These are phyloP conservation scores for Euleptes europaea DNA, from an alignment of 2,113 vertebrate species.

Conservation along the genomic window DNA sequence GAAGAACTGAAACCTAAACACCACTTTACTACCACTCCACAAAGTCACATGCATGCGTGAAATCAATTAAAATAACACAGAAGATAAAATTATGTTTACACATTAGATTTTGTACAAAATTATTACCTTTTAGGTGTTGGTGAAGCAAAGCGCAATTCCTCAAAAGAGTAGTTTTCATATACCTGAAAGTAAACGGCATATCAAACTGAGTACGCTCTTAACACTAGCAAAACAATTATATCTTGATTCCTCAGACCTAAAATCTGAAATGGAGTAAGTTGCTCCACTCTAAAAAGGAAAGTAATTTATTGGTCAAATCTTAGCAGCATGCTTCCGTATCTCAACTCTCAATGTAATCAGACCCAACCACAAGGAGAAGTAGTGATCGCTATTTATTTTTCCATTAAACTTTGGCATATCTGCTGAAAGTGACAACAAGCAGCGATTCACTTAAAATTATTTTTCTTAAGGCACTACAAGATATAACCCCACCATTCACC, in stretches of 20 bases:
- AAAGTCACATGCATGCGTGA: not conserved
- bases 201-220: not conserved
- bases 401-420: not conserved
- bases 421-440: not conserved
- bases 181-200: slow-evolving; percentile 73
- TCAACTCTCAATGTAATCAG: not conserved
- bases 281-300: not conserved
- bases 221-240: not conserved
- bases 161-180: slow-evolving; percentile 99
- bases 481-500: not conserved
- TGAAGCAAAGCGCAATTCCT: slow-evolving; percentile 97
- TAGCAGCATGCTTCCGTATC: not conserved
- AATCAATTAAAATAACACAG: not conserved
- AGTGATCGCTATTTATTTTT: not conserved
- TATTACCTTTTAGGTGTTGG: slow-evolving; percentile 95
- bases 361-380: not conserved
- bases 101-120: not conserved
- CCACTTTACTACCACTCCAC: not conserved
- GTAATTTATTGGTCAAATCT: too few relatives aligned
- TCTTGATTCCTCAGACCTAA: not conserved
- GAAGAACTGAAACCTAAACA: not conserved
- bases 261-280: not conserved
- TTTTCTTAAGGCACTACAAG: not conserved
- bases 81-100: not conserved
- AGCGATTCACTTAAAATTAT: not conserved